Percentiles rank a stretch among this genome's conserved stretches.
phyloP scores from a whole-genome alignment of 2,113 vertebrate species.

The Barnardius zonarius region DNA sequence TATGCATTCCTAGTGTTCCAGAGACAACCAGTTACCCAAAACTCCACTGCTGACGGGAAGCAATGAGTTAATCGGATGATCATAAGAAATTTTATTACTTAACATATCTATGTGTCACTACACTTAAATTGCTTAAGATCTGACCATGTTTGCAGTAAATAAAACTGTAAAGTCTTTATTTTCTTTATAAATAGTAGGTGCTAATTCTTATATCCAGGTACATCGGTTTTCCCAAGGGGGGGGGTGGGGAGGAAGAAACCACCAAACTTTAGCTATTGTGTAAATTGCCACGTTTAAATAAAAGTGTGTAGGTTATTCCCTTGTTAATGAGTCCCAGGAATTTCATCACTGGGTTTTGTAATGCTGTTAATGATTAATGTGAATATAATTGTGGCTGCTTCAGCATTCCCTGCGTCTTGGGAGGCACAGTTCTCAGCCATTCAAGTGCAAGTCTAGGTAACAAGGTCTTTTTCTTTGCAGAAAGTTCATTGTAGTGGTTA shows the following conservation, averaged over 20 bases:
- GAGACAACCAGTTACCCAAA: not conserved
- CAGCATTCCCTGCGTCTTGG: not conserved
- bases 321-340: not conserved
- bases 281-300: constrained; percentile 61
- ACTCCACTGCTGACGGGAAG: not conserved
- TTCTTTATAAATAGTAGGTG: constrained; percentile 54
- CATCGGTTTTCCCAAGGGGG: not conserved
- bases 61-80: not conserved
- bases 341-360: not conserved
- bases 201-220: constrained; percentile 40
- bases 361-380: not conserved
- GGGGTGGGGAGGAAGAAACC: not conserved
- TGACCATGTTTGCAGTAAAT: not conserved
- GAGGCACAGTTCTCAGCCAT: not conserved
- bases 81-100: not conserved
- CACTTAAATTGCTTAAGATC: not conserved
- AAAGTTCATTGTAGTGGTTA: not conserved
- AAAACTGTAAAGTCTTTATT: not conserved
- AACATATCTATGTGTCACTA: not conserved
- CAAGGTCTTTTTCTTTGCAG: not conserved
- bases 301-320: constrained; percentile 16
- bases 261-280: not conserved
- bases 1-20: not conserved
- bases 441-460: not conserved
- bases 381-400: not conserved